These are phyloP conservation scores for Eurypyga helias DNA, from an alignment of 2,113 vertebrate species.

Conservation along the genomic window DNA sequence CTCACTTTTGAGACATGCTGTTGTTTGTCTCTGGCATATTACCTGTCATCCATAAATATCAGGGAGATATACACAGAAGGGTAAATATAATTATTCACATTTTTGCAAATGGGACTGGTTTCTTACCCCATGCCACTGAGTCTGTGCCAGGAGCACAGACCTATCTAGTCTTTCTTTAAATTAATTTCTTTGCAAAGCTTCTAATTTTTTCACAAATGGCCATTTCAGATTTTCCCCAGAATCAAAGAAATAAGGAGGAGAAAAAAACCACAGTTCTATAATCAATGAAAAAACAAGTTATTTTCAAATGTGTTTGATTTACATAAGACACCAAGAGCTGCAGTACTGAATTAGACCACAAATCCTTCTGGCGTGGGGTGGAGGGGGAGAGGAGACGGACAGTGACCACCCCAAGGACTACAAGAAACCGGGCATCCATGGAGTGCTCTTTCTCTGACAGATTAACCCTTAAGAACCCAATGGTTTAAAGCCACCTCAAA, in stretches of 20 bases:
- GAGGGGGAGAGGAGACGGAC: rapidly evolving
- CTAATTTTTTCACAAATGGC: neutral
- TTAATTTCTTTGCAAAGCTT: neutral
- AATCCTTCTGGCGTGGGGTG: neutral
- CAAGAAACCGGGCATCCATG: neutral
- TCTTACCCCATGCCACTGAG: neutral
- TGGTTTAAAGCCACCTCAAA: neutral
- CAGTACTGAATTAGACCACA: neutral
- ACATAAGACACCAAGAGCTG: neutral
- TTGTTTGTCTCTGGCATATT: neutral
- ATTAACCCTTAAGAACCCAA: neutral
- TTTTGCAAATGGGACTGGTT: neutral
- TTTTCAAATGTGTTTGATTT: neutral
- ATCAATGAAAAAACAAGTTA: neutral
- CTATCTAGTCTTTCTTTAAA: neutral
- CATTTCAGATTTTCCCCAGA: neutral
- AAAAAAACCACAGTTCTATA: neutral
- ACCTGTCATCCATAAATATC: neutral
- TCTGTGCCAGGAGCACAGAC: neutral
- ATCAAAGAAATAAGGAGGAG: neutral
- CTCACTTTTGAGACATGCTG: neutral
- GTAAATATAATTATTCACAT: neutral
- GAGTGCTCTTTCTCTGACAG: neutral
- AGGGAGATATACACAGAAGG: neutral
- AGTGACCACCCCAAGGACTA: neutral